Evolutionary conservation across 1,140 invertebrate genomes (phyloP).

Genomic region (Trichonephila clavata): DNA sequence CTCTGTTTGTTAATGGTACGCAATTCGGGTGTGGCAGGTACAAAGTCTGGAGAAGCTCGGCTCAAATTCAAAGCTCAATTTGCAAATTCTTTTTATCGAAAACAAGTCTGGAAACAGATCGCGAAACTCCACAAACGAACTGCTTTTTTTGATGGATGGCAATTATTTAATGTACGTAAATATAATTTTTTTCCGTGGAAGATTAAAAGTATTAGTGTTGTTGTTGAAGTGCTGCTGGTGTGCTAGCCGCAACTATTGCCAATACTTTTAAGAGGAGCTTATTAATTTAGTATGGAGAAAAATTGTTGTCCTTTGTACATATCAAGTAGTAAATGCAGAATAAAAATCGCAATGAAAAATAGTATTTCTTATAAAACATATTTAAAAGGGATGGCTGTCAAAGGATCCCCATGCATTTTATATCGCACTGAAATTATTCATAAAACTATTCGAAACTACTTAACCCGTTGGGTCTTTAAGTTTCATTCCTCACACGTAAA

Average conservation of each 20-base stretch:
- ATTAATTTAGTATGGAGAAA: constrained; percentile 71
- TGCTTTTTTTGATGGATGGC: constrained; percentile 49
- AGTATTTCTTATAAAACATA: constrained; percentile 48
- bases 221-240: constrained; percentile 56
- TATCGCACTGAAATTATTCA: constrained; percentile 39
- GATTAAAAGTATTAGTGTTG: constrained; percentile 70
- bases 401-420: constrained; percentile 46
- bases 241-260: constrained; percentile 67
- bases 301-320: constrained; percentile 72
- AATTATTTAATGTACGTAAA: constrained; percentile 50
- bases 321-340: constrained; percentile 62
- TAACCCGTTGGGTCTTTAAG: not conserved
- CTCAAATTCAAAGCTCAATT: constrained; percentile 33
- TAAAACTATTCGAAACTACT: not conserved
- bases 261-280: constrained; percentile 76
- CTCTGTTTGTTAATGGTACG: not conserved
- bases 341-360: constrained; percentile 29
- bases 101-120: constrained; percentile 67
- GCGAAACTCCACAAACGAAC: constrained; percentile 43
- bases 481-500: not conserved
- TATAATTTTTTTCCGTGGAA: constrained; percentile 1
- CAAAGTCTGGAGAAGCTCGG: not conserved
- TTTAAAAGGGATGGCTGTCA: constrained; percentile 32
- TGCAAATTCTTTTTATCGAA: not conserved
- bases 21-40: not conserved